Evolutionary conservation across 2,113 vertebrate genomes (phyloP).

Genomic region (Salvator merianae): DNA sequence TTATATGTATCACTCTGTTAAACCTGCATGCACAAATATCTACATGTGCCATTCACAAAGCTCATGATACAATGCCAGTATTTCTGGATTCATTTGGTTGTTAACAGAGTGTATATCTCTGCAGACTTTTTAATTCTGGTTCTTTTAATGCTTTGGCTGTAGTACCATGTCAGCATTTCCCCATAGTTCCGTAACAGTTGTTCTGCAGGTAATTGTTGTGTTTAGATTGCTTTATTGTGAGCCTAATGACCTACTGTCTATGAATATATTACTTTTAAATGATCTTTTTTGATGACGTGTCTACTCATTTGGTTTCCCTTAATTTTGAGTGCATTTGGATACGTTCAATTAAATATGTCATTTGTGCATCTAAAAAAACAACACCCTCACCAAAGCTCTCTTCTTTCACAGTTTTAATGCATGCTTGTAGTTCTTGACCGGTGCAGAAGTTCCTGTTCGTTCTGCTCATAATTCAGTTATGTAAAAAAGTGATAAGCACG

Average conservation of each 20-base stretch:
- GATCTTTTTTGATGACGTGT: background rate
- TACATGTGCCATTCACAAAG: constrained; percentile 14
- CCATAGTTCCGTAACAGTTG: background rate
- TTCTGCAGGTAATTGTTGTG: background rate
- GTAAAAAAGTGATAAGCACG: background rate
- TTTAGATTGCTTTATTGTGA: background rate
- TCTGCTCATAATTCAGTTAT: background rate
- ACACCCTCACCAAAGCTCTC: too few relatives aligned
- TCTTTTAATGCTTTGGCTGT: too few relatives aligned
- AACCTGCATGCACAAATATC: constrained; percentile 21
- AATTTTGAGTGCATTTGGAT: background rate
- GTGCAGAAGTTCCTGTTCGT: background rate
- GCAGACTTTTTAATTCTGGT: background rate
- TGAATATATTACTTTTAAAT: background rate
- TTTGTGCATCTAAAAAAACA: background rate
- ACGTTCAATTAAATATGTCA: background rate
- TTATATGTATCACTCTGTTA: constrained; percentile 44
- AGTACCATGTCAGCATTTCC: background rate
- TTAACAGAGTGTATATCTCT: background rate
- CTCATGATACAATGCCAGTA: constrained; percentile 10
- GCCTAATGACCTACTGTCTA: too few relatives aligned
- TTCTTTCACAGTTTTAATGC: background rate
- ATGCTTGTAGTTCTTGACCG: background rate
- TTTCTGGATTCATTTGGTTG: background rate
- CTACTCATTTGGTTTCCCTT: background rate